phyloP scores from a whole-genome alignment of 2,113 vertebrate species.

The Elephas maximus region DNA sequence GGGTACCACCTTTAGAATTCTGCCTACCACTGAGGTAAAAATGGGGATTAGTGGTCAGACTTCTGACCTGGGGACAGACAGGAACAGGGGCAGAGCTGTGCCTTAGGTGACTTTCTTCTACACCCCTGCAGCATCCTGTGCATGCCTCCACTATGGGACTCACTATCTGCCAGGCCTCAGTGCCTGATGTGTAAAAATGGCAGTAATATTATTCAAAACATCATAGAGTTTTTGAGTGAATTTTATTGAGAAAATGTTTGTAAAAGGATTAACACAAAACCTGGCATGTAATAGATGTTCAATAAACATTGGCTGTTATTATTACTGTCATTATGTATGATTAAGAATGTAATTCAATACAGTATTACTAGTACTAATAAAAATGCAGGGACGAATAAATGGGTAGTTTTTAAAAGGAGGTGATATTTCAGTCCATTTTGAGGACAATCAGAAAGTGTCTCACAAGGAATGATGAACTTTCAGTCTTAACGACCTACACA shows the following conservation, averaged over 20 bases:
- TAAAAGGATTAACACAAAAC: neutral
- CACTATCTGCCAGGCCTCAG: neutral
- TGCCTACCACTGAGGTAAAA: neutral
- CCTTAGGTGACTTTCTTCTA: fast-evolving
- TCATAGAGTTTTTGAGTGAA: neutral
- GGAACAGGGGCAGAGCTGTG: neutral
- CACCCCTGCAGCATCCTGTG: neutral
- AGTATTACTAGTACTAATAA: neutral
- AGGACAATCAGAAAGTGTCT: neutral
- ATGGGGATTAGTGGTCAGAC: fast-evolving
- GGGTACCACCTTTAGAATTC: neutral
- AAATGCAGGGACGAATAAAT: neutral
- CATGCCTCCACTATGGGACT: too few species aligned
- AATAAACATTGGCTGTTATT: neutral
- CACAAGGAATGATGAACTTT: neutral
- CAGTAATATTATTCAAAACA: neutral
- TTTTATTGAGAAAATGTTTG: neutral
- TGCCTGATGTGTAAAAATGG: neutral
- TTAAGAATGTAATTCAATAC: neutral
- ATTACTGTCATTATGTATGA: neutral
- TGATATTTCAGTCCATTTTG: neutral
- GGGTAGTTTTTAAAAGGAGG: neutral
- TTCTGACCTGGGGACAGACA: fast-evolving
- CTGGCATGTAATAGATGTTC: neutral
- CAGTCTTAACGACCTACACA: neutral